phyloP scores from a whole-genome alignment of 2,888 invertebrate genomes.

The Herminia tarsipennalis region DNA sequence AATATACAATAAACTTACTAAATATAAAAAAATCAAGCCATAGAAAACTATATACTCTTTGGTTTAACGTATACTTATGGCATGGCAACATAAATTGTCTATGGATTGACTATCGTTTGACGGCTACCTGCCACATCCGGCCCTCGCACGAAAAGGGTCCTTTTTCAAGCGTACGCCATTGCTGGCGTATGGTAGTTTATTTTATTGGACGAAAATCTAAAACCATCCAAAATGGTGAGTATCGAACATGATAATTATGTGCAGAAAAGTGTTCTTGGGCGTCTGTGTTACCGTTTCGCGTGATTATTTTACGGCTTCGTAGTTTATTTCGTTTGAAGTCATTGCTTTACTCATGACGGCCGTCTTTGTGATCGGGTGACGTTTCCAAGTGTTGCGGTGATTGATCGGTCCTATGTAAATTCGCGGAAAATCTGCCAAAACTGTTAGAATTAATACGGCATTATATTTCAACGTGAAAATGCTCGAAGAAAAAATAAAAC shows the following conservation, averaged over 20 bases:
- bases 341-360: constrained; percentile 54
- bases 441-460: background rate
- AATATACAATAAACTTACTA: too few species aligned
- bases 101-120: constrained; percentile 57
- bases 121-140: constrained; percentile 70
- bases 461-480: constrained; percentile 6
- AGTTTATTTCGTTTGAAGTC: constrained; percentile 47
- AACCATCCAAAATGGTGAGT: constrained; percentile 94
- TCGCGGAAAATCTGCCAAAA: constrained; percentile 18
- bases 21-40: too few species aligned
- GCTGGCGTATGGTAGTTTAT: constrained; percentile 93
- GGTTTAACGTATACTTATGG: too few species aligned
- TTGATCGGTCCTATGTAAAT: constrained; percentile 51
- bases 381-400: constrained; percentile 71
- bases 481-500: constrained; percentile 55
- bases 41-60: too few species aligned
- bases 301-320: constrained; percentile 65
- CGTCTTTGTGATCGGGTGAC: constrained; percentile 78
- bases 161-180: constrained; percentile 95
- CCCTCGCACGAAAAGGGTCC: constrained; percentile 70
- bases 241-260: constrained; percentile 63
- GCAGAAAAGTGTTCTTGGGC: constrained; percentile 58
- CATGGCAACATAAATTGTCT: constrained; percentile 59
- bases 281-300: constrained; percentile 54
- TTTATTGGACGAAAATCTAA: constrained; percentile 90